Evolutionary conservation across 2,888 invertebrate genomes (phyloP).

Genomic region (Lampropteryx suffumata): DNA sequence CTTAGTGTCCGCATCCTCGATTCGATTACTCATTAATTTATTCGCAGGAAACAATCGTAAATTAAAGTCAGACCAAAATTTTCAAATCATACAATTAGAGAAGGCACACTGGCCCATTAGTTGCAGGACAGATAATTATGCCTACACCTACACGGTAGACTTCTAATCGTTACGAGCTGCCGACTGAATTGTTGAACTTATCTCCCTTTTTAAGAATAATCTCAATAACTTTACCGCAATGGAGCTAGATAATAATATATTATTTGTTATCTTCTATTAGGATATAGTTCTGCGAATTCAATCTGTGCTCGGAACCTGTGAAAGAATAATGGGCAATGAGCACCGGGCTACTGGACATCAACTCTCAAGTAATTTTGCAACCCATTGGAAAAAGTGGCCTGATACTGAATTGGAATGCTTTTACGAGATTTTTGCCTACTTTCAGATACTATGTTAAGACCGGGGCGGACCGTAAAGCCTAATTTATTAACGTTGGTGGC

Average conservation of each 20-base stretch:
- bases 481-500: slow-evolving; percentile 26
- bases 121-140: neutral
- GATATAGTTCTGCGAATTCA: slow-evolving; percentile 37
- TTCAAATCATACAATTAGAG: slow-evolving; percentile 16
- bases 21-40: slow-evolving; percentile 31
- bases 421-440: slow-evolving; percentile 33
- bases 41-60: slow-evolving; percentile 30
- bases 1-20: slow-evolving; percentile 32
- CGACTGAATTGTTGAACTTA: neutral
- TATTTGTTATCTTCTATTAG: slow-evolving; percentile 25
- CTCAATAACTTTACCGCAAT: neutral
- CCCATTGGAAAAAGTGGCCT: slow-evolving; percentile 52
- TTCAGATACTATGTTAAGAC: slow-evolving; percentile 27
- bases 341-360: slow-evolving; percentile 47
- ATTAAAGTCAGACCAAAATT: slow-evolving; percentile 12
- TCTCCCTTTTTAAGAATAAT: neutral
- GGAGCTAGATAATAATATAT: slow-evolving; percentile 19
- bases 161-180: neutral
- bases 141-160: neutral
- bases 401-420: slow-evolving; percentile 44
- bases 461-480: slow-evolving; percentile 25
- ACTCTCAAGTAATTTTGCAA: slow-evolving; percentile 54
- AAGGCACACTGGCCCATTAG: slow-evolving; percentile 8
- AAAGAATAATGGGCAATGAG: slow-evolving; percentile 58
- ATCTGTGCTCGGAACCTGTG: slow-evolving; percentile 54